phyloP scores from a whole-genome alignment of 2,113 vertebrate species.

The Phocoena phocoena region DNA sequence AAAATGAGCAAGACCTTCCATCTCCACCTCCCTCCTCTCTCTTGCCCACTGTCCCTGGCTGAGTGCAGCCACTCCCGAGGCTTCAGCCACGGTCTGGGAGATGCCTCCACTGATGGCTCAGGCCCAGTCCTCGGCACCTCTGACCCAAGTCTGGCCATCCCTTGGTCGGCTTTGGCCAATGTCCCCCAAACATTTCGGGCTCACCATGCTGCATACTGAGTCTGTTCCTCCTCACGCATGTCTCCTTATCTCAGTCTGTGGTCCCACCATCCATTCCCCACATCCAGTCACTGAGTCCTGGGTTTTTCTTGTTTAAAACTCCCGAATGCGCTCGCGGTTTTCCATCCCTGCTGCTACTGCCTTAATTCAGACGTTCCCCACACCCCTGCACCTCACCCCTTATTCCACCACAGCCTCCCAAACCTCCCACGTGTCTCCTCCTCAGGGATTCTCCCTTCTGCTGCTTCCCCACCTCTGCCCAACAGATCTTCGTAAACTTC shows the following conservation, averaged over 20 bases:
- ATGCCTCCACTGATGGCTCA: no score
- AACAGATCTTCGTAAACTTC: background rate
- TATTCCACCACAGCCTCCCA: background rate
- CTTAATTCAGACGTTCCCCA: background rate
- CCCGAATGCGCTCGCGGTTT: background rate
- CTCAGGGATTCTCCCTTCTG: background rate
- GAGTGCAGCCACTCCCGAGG: fast-evolving
- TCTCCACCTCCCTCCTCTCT: background rate
- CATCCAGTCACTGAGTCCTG: background rate
- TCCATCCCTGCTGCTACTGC: background rate
- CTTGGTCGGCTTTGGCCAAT: background rate
- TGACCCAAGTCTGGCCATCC: background rate
- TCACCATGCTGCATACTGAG: background rate
- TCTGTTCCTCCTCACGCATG: background rate
- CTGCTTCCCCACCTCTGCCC: background rate
- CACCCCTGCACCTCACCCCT: no score
- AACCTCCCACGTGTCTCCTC: background rate
- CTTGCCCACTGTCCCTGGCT: background rate
- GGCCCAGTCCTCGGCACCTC: background rate
- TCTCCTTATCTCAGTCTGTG: background rate
- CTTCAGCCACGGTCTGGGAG: background rate
- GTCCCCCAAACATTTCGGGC: background rate
- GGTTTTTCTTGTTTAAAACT: background rate
- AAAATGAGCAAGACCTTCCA: background rate
- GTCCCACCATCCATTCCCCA: background rate